Conservation (phyloP, 1,140 invertebrate genomes). For the Helicoverpa zea region DNA sequence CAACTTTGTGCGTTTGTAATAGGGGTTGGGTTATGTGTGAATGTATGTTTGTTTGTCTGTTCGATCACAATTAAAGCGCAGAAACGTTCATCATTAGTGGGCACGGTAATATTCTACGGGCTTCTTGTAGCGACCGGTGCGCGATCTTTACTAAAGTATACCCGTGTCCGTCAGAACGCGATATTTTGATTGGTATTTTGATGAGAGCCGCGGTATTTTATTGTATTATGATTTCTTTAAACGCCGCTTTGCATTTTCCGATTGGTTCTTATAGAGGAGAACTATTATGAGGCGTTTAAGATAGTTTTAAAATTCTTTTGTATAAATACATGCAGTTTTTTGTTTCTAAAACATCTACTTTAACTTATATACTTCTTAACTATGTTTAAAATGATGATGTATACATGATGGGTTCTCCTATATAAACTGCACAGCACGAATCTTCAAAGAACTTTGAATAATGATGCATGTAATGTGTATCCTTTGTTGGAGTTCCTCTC, state of each 20-base stretch:
- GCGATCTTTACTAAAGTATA: conserved; percentile 30
- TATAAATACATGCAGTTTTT: no score
- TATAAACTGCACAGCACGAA: no score
- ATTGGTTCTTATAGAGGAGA: no score
- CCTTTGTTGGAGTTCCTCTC: no score
- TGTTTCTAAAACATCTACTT: no score
- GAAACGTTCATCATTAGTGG: conserved; percentile 82
- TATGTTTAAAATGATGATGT: no score
- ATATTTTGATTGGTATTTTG: conserved; percentile 81
- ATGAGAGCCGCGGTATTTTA: conserved; percentile 72
- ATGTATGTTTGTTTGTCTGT: conserved; percentile 70
- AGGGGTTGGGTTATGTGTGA: conserved; percentile 41
- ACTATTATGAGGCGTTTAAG: not conserved
- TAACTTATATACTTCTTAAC: no score
- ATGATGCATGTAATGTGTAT: no score
- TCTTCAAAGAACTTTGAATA: no score
- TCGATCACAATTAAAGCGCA: conserved; percentile 84
- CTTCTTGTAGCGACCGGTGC: conserved; percentile 74
- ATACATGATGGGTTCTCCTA: no score
- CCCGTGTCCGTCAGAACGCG: conserved; percentile 72
- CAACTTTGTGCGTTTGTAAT: conserved; percentile 50
- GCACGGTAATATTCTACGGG: conserved; percentile 83
- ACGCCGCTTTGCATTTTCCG: not conserved
- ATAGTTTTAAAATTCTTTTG: no score
- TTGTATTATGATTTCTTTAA: conserved; percentile 60